A percentile compares a stretch with the other conserved stretches of the same genome.
Conservation (phyloP, 2,113 vertebrate genomes). For the Corapipo altera region DNA sequence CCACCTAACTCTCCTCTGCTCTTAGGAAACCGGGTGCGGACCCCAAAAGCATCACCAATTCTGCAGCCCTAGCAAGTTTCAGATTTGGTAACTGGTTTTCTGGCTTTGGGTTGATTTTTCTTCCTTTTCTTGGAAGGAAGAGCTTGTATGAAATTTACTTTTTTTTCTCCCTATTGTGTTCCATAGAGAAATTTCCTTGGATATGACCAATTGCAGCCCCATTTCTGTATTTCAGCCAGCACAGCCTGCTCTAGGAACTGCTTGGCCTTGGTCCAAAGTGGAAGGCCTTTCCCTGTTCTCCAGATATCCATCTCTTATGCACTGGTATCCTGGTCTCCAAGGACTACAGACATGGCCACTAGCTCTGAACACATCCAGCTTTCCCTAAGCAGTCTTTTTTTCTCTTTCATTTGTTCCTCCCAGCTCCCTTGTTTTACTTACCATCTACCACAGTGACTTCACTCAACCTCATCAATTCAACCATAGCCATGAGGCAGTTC, state of each 20-base stretch:
- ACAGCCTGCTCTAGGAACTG: neutral
- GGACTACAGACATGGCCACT: neutral
- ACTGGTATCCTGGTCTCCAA: neutral
- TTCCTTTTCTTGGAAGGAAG: neutral
- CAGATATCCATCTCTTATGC: neutral
- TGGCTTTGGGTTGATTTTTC: neutral
- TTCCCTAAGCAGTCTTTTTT: neutral
- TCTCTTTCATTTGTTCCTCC: neutral
- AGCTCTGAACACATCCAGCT: neutral
- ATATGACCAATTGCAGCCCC: neutral
- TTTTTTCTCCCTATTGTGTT: neutral
- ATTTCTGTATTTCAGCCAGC: neutral
- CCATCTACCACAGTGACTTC: neutral
- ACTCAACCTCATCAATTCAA: neutral
- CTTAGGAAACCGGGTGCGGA: neutral
- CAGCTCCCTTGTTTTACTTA: neutral
- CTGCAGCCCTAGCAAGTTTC: neutral
- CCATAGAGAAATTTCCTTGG: neutral
- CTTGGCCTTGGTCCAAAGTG: neutral
- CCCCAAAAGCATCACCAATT: neutral
- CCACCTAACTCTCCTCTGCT: neutral
- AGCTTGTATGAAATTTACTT: neutral
- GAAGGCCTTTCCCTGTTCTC: neutral
- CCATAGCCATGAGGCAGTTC: neutral
- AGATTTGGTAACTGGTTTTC: neutral